Conservation (phyloP, 2,113 vertebrate species). For the Sorex fumeus region DNA sequence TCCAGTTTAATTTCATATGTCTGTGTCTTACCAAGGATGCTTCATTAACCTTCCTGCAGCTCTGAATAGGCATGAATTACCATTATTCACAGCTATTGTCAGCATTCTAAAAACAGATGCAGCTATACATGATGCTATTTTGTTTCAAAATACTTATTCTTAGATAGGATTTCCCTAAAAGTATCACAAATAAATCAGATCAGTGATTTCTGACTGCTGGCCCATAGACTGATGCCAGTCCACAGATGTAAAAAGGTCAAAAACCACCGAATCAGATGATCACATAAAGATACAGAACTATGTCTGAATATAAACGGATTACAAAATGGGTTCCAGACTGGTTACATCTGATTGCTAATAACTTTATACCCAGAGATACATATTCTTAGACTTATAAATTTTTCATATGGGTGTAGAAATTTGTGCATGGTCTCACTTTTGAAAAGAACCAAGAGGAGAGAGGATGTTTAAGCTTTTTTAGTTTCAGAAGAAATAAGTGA, state of each 20-base stretch:
- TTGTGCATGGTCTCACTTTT: conserved; percentile 2
- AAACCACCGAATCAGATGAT: not conserved
- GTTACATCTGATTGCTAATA: not conserved
- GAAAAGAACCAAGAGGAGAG: conserved; percentile 21
- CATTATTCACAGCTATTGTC: conserved; percentile 7
- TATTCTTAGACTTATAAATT: not conserved
- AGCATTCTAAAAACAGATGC: conserved; percentile 25
- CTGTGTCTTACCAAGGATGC: conserved; percentile 70
- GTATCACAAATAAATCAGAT: conserved; percentile 43
- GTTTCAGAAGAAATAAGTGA: conserved; percentile 29
- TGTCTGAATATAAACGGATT: conserved; percentile 54
- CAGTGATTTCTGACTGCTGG: not conserved
- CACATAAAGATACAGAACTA: not conserved
- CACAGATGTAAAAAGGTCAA: too few relatives aligned
- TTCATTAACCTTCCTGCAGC: conserved; percentile 56
- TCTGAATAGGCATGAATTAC: conserved; percentile 49
- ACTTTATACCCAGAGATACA: not conserved
- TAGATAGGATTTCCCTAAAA: conserved; percentile 5
- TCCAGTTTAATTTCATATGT: conserved; percentile 42
- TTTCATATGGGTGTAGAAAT: not conserved
- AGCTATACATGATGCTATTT: conserved; percentile 48
- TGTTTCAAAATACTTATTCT: conserved; percentile 50
- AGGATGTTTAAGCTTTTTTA: not conserved
- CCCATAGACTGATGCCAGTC: too few relatives aligned
- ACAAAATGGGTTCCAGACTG: not conserved